These are phyloP conservation scores for Ormyrus nitidulus DNA, from an alignment of 2,888 invertebrate genomes.

Conservation along the genomic window DNA sequence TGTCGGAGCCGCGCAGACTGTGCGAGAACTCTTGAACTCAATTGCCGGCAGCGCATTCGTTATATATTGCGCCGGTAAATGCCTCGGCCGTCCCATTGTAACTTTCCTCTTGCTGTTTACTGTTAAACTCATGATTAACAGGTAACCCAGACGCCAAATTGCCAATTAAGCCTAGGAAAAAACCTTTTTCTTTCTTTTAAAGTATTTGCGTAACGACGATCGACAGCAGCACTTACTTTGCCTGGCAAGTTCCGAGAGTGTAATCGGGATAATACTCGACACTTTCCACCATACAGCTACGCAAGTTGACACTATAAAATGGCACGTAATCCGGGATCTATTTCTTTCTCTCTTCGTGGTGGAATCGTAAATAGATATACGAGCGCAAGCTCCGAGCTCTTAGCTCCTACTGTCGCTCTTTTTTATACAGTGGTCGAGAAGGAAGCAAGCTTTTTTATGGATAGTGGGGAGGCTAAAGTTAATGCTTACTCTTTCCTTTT, in stretches of 20 bases:
- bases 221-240: neutral
- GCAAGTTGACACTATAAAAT: conserved; percentile 33
- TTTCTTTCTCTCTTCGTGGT: neutral
- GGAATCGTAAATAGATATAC: conserved; percentile 42
- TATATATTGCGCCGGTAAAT: conserved; percentile 5
- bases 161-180: conserved; percentile 30
- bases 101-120: conserved; percentile 48
- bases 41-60: conserved; percentile 37
- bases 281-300: neutral
- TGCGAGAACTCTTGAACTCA: conserved; percentile 53
- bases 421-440: neutral
- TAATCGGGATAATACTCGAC: conserved; percentile 33
- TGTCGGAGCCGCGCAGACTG: conserved; percentile 58
- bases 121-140: conserved; percentile 40
- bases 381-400: neutral
- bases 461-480: conserved; percentile 1
- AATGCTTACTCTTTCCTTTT: conserved; percentile 9
- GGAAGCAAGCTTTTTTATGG: conserved; percentile 12
- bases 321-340: conserved; percentile 20
- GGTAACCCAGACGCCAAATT: conserved; percentile 39
- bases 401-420: neutral
- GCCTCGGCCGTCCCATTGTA: neutral
- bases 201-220: neutral
- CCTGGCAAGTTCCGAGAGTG: neutral
- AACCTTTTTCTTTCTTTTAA: neutral